phyloP scores from a whole-genome alignment of 2,888 invertebrate species.

The Rotaria socialis region DNA sequence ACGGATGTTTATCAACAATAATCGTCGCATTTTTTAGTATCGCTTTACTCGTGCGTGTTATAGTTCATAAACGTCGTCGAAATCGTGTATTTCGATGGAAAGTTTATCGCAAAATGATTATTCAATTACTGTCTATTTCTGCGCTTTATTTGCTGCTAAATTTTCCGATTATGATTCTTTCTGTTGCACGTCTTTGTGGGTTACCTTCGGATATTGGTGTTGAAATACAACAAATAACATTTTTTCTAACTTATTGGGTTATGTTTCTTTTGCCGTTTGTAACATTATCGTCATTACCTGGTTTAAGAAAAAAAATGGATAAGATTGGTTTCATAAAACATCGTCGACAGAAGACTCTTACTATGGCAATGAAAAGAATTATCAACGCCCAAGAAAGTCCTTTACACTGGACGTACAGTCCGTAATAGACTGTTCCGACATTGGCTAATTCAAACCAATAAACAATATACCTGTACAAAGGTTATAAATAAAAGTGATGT shows the following conservation, averaged over 20 bases:
- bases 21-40: background rate
- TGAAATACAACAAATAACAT: background rate
- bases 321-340: background rate
- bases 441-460: too few relatives aligned
- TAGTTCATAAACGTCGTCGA: background rate
- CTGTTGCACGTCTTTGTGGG: background rate
- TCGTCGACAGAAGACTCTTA: background rate
- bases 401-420: background rate
- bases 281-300: background rate
- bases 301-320: background rate
- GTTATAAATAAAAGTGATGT: too few relatives aligned
- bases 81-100: background rate
- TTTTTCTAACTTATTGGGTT: background rate
- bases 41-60: background rate
- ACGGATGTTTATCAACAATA: background rate
- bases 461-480: too few relatives aligned
- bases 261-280: slow-evolving; percentile 24
- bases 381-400: background rate
- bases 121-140: background rate
- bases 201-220: background rate
- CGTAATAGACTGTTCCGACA: too few relatives aligned
- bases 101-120: background rate
- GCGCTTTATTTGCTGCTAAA: background rate
- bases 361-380: background rate
- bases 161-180: background rate